phyloP scores from a whole-genome alignment of 2,888 invertebrate genomes.

The Ochropleura leucogaster region DNA sequence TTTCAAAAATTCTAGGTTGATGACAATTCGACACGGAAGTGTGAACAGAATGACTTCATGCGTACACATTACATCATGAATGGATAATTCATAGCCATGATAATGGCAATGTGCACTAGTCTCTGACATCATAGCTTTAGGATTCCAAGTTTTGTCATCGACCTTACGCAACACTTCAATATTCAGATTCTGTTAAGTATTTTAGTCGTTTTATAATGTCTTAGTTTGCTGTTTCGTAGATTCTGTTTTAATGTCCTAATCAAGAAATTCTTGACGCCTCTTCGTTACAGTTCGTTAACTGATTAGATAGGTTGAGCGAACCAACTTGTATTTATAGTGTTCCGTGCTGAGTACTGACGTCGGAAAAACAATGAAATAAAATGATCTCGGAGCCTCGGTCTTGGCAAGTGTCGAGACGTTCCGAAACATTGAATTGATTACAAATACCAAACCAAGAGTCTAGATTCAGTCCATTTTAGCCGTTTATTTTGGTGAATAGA shows the following conservation, averaged over 20 bases:
- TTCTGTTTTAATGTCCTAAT: constrained; percentile 72
- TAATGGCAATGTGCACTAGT: constrained; percentile 57
- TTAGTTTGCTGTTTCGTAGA: constrained; percentile 18
- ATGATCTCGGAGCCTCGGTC: constrained; percentile 37
- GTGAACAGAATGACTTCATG: constrained; percentile 59
- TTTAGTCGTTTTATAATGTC: constrained; percentile 15
- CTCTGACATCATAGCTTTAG: constrained; percentile 52
- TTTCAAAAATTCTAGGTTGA: constrained; percentile 27
- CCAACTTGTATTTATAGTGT: constrained; percentile 47
- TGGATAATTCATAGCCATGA: constrained; percentile 57
- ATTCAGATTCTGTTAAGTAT: constrained; percentile 6
- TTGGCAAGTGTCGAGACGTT: constrained; percentile 32
- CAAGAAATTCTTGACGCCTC: constrained; percentile 74
- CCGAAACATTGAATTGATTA: constrained; percentile 44
- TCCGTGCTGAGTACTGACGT: constrained; percentile 29
- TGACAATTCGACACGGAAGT: constrained; percentile 53
- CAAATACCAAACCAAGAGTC: constrained; percentile 21
- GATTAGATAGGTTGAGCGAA: constrained; percentile 50
- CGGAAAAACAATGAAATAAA: constrained; percentile 53
- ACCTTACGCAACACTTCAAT: constrained; percentile 26
- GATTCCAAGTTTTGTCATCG: constrained; percentile 47
- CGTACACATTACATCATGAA: constrained; percentile 63
- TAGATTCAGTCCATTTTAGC: constrained; percentile 15
- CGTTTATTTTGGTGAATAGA: constrained; percentile 15
- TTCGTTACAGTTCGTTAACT: constrained; percentile 59